phyloP scores from a whole-genome alignment of 2,113 vertebrate genomes.

The Salvelinus namaycush region DNA sequence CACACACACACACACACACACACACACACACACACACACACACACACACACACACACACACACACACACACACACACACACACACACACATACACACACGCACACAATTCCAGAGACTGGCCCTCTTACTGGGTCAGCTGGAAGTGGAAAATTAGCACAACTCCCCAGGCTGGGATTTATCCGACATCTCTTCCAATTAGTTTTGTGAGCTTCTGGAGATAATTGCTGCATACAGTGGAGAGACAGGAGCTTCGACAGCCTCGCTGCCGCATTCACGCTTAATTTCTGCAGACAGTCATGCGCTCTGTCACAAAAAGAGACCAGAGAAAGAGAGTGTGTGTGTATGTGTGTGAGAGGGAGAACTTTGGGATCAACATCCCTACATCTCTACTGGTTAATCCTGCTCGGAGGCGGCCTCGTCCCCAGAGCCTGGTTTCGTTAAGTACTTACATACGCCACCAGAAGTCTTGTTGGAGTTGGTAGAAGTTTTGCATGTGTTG shows the following conservation, averaged over 20 bases:
- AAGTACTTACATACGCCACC: conserved; percentile 66
- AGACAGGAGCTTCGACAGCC: conserved; percentile 53
- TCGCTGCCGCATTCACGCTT: background rate
- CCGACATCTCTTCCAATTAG: conserved; percentile 77
- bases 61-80: too few relatives aligned
- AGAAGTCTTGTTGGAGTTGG: conserved; percentile 55
- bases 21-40: background rate
- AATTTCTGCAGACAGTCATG: conserved; percentile 19
- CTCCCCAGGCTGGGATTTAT: conserved; percentile 71
- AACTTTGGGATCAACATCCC: conserved; percentile 54
- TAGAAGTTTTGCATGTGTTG: conserved; percentile 74
- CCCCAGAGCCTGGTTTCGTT: conserved; percentile 60
- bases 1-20: conserved; percentile 12
- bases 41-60: too few relatives aligned
- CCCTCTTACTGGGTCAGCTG: conserved; percentile 72
- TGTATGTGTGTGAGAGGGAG: background rate
- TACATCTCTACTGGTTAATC: conserved; percentile 65
- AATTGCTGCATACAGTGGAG: conserved; percentile 60
- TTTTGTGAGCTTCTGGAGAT: conserved; percentile 68
- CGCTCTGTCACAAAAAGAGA: conserved; percentile 32
- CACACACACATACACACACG: too few relatives aligned
- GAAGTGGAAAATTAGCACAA: conserved; percentile 71
- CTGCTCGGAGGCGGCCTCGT: conserved; percentile 52
- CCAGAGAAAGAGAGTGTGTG: conserved; percentile 14
- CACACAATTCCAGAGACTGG: conserved; percentile 15